Evolutionary conservation across 2,113 vertebrate species (phyloP).

Genomic region (Caloenas nicobarica): DNA sequence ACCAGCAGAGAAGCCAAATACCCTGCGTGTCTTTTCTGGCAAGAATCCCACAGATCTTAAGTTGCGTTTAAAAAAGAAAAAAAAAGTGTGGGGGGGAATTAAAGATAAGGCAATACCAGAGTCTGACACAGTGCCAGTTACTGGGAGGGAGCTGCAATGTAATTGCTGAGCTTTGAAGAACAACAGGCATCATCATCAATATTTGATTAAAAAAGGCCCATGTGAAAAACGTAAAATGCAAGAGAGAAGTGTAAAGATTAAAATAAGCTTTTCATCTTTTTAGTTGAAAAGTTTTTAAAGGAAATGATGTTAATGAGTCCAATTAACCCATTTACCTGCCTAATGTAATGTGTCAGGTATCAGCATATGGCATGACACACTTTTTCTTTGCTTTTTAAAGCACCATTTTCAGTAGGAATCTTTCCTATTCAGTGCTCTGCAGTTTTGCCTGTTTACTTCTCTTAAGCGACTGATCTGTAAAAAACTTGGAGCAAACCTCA

Average conservation of each 20-base stretch:
- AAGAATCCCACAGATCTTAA: not conserved
- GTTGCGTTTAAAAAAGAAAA: not conserved
- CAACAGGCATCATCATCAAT: conserved; percentile 80
- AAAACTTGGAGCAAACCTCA: conserved; percentile 41
- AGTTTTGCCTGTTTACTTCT: not conserved
- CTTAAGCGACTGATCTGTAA: conserved; percentile 40
- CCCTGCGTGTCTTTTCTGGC: not conserved
- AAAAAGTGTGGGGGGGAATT: not conserved
- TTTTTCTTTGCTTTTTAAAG: not conserved
- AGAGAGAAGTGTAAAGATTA: conserved; percentile 65
- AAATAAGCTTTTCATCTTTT: conserved; percentile 68
- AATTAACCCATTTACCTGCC: conserved; percentile 46
- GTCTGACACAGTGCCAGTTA: conserved; percentile 57
- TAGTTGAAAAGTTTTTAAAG: conserved; percentile 55
- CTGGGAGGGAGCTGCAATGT: conserved; percentile 64
- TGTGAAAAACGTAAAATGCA: conserved; percentile 74
- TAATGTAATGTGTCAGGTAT: not conserved
- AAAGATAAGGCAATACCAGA: conserved; percentile 53
- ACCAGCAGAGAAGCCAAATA: not conserved
- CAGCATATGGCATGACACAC: not conserved
- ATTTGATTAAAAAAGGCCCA: conserved; percentile 80
- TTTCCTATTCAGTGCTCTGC: not conserved
- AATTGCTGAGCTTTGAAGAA: conserved; percentile 82
- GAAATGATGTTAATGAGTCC: conserved; percentile 69
- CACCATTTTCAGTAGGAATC: not conserved